A percentile compares a stretch with the other conserved stretches of the same genome.
These are phyloP conservation scores for Halesus radiatus DNA, from an alignment of 1,140 invertebrate genomes.

Conservation along the genomic window DNA sequence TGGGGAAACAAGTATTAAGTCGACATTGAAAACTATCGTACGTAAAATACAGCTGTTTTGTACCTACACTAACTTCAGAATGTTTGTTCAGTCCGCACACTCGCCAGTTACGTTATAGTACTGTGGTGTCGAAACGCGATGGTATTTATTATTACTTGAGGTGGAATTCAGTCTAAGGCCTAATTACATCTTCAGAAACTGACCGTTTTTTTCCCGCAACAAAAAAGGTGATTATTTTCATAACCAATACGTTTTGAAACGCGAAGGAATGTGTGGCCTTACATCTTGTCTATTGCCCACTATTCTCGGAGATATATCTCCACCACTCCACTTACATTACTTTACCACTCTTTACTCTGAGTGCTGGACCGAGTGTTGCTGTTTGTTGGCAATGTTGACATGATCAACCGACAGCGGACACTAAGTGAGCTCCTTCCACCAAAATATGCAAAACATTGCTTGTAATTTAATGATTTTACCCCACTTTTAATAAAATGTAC, in stretches of 20 bases:
- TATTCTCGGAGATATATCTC: no score
- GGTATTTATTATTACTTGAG: conserved; percentile 26
- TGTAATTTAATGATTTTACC: no score
- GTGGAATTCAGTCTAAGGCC: conserved; percentile 31
- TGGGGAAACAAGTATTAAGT: no score
- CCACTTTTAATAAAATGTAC: no score
- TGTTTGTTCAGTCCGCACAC: background rate
- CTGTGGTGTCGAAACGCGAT: background rate
- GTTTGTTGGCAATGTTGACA: background rate
- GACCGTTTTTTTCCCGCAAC: no score
- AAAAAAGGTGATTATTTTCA: background rate
- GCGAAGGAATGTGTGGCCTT: conserved; percentile 13
- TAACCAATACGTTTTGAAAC: conserved; percentile 36
- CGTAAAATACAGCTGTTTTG: no score
- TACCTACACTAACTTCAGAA: no score
- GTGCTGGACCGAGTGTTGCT: background rate
- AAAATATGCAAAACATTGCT: no score
- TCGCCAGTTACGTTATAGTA: background rate
- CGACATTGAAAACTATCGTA: no score
- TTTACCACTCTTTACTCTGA: background rate
- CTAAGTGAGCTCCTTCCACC: no score
- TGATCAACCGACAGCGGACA: no score
- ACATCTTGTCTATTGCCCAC: background rate
- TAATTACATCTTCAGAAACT: conserved; percentile 40
- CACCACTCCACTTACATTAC: no score